Evolutionary conservation across 2,888 invertebrate genomes (phyloP).

Genomic region (Alloplasta piceator): DNA sequence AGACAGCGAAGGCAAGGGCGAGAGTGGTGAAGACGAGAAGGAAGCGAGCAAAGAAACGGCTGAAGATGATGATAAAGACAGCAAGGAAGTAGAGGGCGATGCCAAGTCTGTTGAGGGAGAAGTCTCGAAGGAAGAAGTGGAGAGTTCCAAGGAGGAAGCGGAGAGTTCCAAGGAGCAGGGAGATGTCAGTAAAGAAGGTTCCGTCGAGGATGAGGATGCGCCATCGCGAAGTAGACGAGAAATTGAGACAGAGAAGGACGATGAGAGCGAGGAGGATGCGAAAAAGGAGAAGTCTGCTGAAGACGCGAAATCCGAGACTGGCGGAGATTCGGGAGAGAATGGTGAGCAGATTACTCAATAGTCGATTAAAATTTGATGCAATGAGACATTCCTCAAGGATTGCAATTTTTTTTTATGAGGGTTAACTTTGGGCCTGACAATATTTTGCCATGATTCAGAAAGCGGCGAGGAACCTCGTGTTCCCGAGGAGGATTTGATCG

Average conservation of each 20-base stretch:
- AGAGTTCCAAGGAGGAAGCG: too few relatives aligned
- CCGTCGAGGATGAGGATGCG: conserved; percentile 69
- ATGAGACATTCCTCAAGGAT: too few relatives aligned
- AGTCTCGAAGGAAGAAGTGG: conserved; percentile 66
- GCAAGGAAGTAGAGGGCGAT: conserved; percentile 57
- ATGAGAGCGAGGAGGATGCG: conserved; percentile 62
- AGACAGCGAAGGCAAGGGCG: conserved; percentile 62
- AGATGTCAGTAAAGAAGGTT: too few relatives aligned
- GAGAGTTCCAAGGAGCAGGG: too few relatives aligned
- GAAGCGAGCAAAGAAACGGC: conserved; percentile 65
- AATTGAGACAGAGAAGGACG: conserved; percentile 63
- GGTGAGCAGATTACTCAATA: conserved; percentile 54
- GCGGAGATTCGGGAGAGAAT: conserved; percentile 65
- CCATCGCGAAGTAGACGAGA: conserved; percentile 63
- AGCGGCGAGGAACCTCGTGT: conserved; percentile 75
- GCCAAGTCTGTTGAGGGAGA: conserved; percentile 65
- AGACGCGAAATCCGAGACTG: conserved; percentile 53
- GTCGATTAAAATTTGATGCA: neutral
- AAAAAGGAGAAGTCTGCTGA: conserved; percentile 60
- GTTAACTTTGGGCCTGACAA: neutral
- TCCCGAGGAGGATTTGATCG: conserved; percentile 85
- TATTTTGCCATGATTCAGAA: neutral
- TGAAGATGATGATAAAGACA: conserved; percentile 60
- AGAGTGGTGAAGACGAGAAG: conserved; percentile 63
- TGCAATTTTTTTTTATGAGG: neutral